Conservation (phyloP, 2,797 vertebrate genomes). For the Lepus townsendii region DNA sequence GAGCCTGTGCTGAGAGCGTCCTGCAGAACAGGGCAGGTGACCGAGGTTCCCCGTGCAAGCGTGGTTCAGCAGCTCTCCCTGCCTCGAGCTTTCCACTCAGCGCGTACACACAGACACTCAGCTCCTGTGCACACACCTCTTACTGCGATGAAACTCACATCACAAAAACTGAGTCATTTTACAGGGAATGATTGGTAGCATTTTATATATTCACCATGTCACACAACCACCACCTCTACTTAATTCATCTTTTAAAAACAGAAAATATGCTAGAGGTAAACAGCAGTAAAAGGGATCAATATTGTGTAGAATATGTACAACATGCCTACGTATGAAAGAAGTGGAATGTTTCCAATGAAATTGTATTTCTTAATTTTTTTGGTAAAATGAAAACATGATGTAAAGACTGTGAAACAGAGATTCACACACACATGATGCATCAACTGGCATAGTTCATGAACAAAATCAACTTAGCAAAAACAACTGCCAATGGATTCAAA, state of each 20-base stretch:
- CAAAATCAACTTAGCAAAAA: conserved; percentile 71
- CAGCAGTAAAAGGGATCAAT: conserved; percentile 5
- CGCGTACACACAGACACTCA: not conserved
- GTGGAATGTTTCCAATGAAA: not conserved
- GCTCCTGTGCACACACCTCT: not conserved
- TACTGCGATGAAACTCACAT: conserved; percentile 18
- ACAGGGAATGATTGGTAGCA: not conserved
- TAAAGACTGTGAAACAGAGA: conserved; percentile 16
- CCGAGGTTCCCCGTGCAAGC: not conserved
- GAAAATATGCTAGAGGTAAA: conserved; percentile 17
- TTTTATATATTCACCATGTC: not conserved
- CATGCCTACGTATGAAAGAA: not conserved
- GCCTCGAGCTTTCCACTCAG: not conserved
- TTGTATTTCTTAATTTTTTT: conserved; percentile 13
- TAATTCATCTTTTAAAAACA: conserved; percentile 2
- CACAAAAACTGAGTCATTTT: conserved; percentile 10
- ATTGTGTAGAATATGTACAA: not conserved
- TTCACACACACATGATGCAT: not conserved
- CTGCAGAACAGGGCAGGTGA: not conserved
- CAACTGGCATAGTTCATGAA: conserved; percentile 33
- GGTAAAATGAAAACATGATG: not conserved
- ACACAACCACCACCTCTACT: not conserved
- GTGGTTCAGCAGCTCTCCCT: not conserved
- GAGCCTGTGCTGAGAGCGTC: not conserved
- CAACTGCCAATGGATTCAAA: conserved; percentile 59